Evolutionary conservation across 92 coral and sea anemone genomes (phyloP).

Genomic region (Bergia sp.): DNA sequence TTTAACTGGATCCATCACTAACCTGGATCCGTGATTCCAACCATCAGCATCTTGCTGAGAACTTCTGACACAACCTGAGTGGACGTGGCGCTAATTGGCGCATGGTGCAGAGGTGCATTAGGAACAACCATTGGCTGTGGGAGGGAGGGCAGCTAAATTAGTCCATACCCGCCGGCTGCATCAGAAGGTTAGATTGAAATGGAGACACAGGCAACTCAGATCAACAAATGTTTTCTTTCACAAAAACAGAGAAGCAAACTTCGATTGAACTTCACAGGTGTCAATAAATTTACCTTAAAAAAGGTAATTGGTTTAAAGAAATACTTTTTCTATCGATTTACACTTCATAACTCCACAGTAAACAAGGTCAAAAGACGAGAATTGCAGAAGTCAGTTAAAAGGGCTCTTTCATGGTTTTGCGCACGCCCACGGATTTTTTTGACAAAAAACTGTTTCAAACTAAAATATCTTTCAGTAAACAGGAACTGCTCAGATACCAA

Average conservation of each 20-base stretch:
- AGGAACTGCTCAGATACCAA: no score
- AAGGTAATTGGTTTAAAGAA: no score
- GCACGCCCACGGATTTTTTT: no score
- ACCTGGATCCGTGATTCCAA: slow-evolving; percentile 99
- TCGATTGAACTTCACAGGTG: background rate
- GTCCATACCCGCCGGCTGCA: background rate
- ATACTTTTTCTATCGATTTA: no score
- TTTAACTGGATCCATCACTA: background rate
- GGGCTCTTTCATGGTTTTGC: no score
- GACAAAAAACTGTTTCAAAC: no score
- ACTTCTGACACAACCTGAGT: slow-evolving; percentile 98
- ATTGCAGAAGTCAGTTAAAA: no score
- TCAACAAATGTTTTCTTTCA: background rate
- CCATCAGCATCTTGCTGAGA: slow-evolving; percentile 90
- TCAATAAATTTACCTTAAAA: no score
- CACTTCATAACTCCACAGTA: no score
- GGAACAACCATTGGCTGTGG: slow-evolving; percentile 96
- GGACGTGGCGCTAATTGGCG: slow-evolving; percentile 88
- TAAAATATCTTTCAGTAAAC: no score
- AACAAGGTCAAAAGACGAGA: no score
- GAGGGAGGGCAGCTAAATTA: background rate
- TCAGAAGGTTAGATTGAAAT: no score
- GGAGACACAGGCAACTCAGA: background rate
- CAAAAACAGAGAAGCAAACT: background rate
- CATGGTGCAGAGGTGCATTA: slow-evolving; percentile 84